Evolutionary conservation across 2,888 invertebrate genomes (phyloP).

Genomic region (Melipona bicolor): DNA sequence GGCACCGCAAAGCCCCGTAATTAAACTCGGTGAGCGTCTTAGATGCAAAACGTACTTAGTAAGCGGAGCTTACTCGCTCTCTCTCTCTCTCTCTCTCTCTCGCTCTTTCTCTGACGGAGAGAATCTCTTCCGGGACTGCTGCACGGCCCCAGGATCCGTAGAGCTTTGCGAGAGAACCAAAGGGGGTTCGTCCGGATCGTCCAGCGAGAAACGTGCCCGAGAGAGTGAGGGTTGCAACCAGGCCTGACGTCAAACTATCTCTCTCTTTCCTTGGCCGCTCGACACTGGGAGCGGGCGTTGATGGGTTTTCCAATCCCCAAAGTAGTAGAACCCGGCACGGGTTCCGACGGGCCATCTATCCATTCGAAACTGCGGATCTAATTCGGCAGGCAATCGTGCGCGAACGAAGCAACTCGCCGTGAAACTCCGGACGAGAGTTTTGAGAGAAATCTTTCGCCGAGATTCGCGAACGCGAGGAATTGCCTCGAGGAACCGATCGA

Average conservation of each 20-base stretch:
- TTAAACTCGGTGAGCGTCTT: conserved; percentile 81
- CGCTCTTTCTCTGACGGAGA: not conserved
- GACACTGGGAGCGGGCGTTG: conserved; percentile 65
- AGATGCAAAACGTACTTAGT: conserved; percentile 83
- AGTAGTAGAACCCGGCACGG: conserved; percentile 71
- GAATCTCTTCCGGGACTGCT: conserved; percentile 51
- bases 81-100: conserved; percentile 33
- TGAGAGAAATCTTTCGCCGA: not conserved
- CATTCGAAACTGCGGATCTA: conserved; percentile 73
- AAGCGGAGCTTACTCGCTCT: conserved; percentile 76
- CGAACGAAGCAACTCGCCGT: too few species aligned
- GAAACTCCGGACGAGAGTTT: too few species aligned
- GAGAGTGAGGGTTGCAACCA: conserved; percentile 38
- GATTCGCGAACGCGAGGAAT: not conserved
- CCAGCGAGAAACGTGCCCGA: conserved; percentile 62
- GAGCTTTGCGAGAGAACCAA: conserved; percentile 60
- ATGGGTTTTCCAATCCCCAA: conserved; percentile 77
- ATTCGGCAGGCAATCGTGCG: conserved; percentile 47
- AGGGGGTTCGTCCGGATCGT: conserved; percentile 66
- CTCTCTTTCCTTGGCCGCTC: conserved; percentile 20
- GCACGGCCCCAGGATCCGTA: conserved; percentile 39
- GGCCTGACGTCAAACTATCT: conserved; percentile 34
- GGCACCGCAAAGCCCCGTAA: conserved; percentile 77
- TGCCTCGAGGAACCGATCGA: not conserved
- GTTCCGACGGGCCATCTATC: conserved; percentile 67